Conservation (phyloP, 1,140 invertebrate genomes). For the Bombus pascuorum region DNA sequence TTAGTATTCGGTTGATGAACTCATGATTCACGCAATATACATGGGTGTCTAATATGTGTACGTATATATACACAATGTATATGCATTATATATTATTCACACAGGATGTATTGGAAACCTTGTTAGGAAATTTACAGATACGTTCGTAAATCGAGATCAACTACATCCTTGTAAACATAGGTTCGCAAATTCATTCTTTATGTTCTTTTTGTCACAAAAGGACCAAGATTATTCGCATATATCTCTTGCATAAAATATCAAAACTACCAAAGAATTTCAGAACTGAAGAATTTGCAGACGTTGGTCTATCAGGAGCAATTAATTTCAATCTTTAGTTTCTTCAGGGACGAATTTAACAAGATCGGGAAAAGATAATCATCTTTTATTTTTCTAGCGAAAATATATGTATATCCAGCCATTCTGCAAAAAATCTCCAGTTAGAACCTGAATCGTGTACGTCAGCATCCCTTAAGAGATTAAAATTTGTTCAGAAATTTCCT, state of each 20-base stretch:
- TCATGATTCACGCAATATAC: conserved; percentile 14
- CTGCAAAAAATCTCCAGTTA: too few relatives aligned
- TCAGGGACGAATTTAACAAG: neutral
- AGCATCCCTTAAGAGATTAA: neutral
- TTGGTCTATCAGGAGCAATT: neutral
- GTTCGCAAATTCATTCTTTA: neutral
- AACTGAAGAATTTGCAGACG: neutral
- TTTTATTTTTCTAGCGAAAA: neutral
- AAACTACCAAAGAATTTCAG: too few relatives aligned
- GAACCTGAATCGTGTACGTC: too few relatives aligned
- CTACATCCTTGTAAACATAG: neutral
- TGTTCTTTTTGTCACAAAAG: neutral
- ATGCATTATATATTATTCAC: neutral
- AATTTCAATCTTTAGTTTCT: neutral
- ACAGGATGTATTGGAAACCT: neutral
- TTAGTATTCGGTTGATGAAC: conserved; percentile 20
- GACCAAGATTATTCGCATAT: neutral
- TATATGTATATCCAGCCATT: too few relatives aligned
- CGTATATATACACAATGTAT: neutral
- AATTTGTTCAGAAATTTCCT: neutral
- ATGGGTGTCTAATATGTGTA: neutral
- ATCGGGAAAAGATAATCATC: neutral
- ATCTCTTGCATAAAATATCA: neutral
- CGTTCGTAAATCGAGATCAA: neutral
- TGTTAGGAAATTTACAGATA: conserved; percentile 20